Evolutionary conservation across 2,113 vertebrate genomes (phyloP), one percentile per base, ranked within the genome.

Genomic region (Neoarius graeffei): DNA sequence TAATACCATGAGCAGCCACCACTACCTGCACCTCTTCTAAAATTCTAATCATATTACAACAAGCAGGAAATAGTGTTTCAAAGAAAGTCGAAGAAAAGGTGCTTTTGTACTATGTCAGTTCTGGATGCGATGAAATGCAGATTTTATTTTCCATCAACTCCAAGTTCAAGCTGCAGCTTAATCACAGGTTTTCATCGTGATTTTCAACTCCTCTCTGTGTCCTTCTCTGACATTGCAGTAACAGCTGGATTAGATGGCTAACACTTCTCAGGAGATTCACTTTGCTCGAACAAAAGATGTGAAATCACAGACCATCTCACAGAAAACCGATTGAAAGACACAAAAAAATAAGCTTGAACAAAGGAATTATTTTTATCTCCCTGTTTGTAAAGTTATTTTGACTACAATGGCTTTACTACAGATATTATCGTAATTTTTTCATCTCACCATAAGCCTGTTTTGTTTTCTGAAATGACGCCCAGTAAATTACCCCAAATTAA

Each of bases 181-280:
- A 69, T 67, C 25, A 27, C 60, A 83, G 42, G 83, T 6, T 69
- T 84, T 17, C 7, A 52, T 69, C 15, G 13, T 20, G 10, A 25
- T 56, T 62, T 56, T 30, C 14, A 83, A 30, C 83, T 66, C 5
- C 57, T 69, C 67, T 56, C 17, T 30, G 8, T 35, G 64, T 9
- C 83, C 64, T 84, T 84, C 83, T 19, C 83, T 69, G 64, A 71
- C 64, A 84, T 71, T 84, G 83, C 50, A 54, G 83, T 84, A 71
- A 71, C 83, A 84, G 17, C 64, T 11, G 50, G 67, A 54, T 54
- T 14, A 20, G 64, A 54, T 27, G 67, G 8, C 50, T 54, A 69
- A 84, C 66, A 84, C 64, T 71, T 56, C 74, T 52, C 48, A 76
- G 48, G 48, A 52, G 23, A 52, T 35, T 56, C n/a, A 27, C 83